phyloP scores from a whole-genome alignment of 2,888 invertebrate species.

The Rhingia campestris region DNA sequence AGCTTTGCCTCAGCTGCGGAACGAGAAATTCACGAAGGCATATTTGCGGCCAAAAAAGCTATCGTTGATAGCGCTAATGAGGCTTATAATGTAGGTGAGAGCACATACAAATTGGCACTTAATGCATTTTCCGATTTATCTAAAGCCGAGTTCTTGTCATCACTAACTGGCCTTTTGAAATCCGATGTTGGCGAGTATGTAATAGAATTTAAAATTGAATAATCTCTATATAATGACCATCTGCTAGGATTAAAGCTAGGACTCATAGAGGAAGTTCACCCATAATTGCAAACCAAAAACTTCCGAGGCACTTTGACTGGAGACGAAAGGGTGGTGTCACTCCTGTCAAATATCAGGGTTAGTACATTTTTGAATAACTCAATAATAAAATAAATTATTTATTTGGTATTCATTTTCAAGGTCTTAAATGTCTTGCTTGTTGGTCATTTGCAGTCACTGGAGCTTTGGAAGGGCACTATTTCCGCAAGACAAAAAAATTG shows the following conservation, averaged over 20 bases:
- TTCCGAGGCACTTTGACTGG: slow-evolving; percentile 82
- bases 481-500: slow-evolving; percentile 79
- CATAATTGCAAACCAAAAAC: slow-evolving; percentile 28
- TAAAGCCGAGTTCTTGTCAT: slow-evolving; percentile 77
- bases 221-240: not conserved
- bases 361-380: not conserved
- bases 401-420: slow-evolving; percentile 13
- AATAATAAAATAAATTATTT: not conserved
- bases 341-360: slow-evolving; percentile 80
- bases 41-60: slow-evolving; percentile 77
- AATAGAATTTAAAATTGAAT: not conserved
- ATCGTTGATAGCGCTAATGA: slow-evolving; percentile 77
- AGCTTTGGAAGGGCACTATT: slow-evolving; percentile 81
- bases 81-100: slow-evolving; percentile 76
- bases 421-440: slow-evolving; percentile 80
- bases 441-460: slow-evolving; percentile 82
- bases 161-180: slow-evolving; percentile 79
- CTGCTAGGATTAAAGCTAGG: not conserved
- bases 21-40: slow-evolving; percentile 76
- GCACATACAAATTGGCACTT: slow-evolving; percentile 77
- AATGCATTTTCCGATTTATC: slow-evolving; percentile 80
- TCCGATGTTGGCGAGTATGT: slow-evolving; percentile 80
- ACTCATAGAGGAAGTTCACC: slow-evolving; percentile 47
- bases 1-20: slow-evolving; percentile 79
- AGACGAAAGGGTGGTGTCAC: slow-evolving; percentile 80